Evolutionary conservation across 2,113 vertebrate species (phyloP), one percentile per base, ranked within the genome.

Genomic region (Dasypus novemcinctus): DNA sequence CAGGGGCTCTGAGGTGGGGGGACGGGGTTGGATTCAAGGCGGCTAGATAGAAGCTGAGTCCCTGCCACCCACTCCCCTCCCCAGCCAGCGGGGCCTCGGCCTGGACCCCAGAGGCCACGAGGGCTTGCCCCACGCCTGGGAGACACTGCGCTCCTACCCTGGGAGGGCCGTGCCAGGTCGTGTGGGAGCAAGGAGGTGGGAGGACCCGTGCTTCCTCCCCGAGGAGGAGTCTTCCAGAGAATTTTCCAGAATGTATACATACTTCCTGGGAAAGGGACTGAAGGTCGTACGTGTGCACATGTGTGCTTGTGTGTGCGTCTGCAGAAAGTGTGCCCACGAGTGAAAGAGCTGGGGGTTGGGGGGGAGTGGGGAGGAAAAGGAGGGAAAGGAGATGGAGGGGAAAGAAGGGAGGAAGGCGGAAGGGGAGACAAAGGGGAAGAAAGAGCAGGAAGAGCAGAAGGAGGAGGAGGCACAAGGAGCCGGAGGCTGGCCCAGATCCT

Each of bases 11-110:
- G 61, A n/a, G 1, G 76, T 7, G 83, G 91, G 38, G 27, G 7
- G 11, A 43, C 18, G 41, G 41, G 23, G 6, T 18, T 8, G 71
- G 95, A 96, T 96, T 94, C 96, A 93, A 97, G 97, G 94, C 96
- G 97, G 95, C 93, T 91, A 66, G 90, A 89, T 96, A 92, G 88
- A 96, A 96, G 96, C 85, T 75, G 96, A 90, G 95, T 95, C 75
- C 96, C 57, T 41, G 94, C 87, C 72, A 81, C 71, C 63, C 83
- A 87, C 43, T 1, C 71, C 27, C 15, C 85, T 85, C 25, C 29
- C 72, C 33, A 64, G 41, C 29, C 13, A 64, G 31, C 33, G 1
- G 3, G 63, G 59, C 31, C 21, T 79, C 75, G 63, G 52, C 52
- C 29, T 25, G 85, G 54, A 63, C 27, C 20, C 71, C 61, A 74